Conservation (phyloP, 2,888 invertebrate species). For the Nemotelus nigrinus region DNA sequence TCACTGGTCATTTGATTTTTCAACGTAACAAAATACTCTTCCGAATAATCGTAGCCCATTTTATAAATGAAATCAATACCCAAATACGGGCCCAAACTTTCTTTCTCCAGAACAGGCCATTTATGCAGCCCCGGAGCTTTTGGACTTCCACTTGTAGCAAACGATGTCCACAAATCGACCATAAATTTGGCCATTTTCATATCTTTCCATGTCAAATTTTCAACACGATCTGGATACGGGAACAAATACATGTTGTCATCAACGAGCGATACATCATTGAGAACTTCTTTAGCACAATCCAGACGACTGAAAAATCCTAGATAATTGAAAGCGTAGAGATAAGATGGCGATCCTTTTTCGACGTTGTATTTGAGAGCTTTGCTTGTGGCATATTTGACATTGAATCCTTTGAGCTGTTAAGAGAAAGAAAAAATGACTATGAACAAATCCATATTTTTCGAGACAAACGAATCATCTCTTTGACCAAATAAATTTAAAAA, state of each 20-base stretch:
- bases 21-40: slow-evolving; percentile 43
- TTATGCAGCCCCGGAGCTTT: slow-evolving; percentile 20
- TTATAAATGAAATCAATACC: slow-evolving; percentile 48
- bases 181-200: slow-evolving; percentile 59
- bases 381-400: slow-evolving; percentile 43
- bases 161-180: slow-evolving; percentile 55
- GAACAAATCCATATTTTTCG: not conserved
- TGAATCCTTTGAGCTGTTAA: slow-evolving; percentile 35
- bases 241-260: slow-evolving; percentile 67
- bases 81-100: slow-evolving; percentile 51
- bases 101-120: slow-evolving; percentile 45
- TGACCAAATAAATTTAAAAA: too few relatives aligned
- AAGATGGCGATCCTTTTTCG: slow-evolving; percentile 52
- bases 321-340: slow-evolving; percentile 63
- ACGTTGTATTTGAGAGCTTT: slow-evolving; percentile 44
- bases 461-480: not conserved
- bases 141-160: slow-evolving; percentile 52
- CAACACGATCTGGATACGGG: slow-evolving; percentile 53
- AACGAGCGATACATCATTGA: slow-evolving; percentile 65
- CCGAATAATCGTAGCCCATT: slow-evolving; percentile 47
- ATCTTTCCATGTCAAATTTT: slow-evolving; percentile 52
- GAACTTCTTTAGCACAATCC: slow-evolving; percentile 57
- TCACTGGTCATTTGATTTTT: slow-evolving; percentile 23
- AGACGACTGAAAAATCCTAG: slow-evolving; percentile 49
- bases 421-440: not conserved